Evolutionary conservation across 2,797 vertebrate genomes (phyloP).

Genomic region (Channa striata): DNA sequence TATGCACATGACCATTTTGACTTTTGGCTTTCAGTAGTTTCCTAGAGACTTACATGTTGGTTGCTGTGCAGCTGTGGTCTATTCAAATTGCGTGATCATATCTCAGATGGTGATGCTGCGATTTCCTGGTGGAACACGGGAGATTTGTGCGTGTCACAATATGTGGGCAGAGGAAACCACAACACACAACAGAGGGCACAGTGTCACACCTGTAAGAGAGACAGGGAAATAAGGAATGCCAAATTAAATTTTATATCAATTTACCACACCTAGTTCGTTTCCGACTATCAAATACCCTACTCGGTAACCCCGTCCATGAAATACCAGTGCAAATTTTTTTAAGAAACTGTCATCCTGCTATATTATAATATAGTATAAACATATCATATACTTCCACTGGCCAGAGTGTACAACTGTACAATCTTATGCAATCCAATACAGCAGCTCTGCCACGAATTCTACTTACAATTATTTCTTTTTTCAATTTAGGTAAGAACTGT

Average conservation of each 20-base stretch:
- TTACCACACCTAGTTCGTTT: neutral
- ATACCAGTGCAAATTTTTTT: neutral
- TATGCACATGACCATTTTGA: too few relatives aligned
- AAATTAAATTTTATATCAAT: neutral
- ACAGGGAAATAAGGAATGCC: neutral
- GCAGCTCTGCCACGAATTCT: too few relatives aligned
- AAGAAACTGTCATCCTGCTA: too few relatives aligned
- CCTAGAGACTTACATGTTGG: constrained; percentile 71
- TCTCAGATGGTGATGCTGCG: constrained; percentile 50
- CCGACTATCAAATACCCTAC: neutral
- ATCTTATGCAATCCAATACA: too few relatives aligned
- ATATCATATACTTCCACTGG: too few relatives aligned
- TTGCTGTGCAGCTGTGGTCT: constrained; percentile 63
- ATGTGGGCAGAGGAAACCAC: constrained; percentile 48
- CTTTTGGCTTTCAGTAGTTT: neutral
- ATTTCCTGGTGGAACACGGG: constrained; percentile 39
- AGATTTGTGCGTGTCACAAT: constrained; percentile 27
- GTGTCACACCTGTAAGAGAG: constrained; percentile 52
- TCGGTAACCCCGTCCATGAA: neutral
- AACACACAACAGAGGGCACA: constrained; percentile 41
- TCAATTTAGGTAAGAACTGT: too few relatives aligned
- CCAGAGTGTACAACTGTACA: too few relatives aligned
- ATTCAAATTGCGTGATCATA: constrained; percentile 66
- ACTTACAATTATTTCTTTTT: too few relatives aligned
- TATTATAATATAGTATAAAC: too few relatives aligned